phyloP scores from a whole-genome alignment of 1,140 invertebrate species.

The Phenacoccus solenopsis region DNA sequence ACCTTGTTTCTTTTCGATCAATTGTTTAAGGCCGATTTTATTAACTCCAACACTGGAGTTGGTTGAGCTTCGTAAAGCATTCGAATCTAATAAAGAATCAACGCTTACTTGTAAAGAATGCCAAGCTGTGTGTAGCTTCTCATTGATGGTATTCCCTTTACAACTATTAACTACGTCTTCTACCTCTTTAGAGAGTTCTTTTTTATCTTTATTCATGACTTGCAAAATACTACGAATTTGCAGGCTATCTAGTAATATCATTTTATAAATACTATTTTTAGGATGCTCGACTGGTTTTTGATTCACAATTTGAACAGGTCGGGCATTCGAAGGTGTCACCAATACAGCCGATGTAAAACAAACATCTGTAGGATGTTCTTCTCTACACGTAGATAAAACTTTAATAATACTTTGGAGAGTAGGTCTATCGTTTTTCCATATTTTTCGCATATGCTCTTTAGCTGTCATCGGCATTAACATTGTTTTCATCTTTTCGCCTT shows the following conservation, averaged over 20 bases:
- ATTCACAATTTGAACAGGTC: conserved; percentile 62
- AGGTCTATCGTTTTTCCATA: conserved; percentile 64
- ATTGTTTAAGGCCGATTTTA: conserved; percentile 49
- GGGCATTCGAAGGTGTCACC: conserved; percentile 72
- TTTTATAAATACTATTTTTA: conserved; percentile 60
- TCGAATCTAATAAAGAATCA: conserved; percentile 50
- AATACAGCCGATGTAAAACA: conserved; percentile 78
- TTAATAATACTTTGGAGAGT: conserved; percentile 59
- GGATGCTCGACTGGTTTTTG: conserved; percentile 66
- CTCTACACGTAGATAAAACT: conserved; percentile 43
- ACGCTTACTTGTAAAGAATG: conserved; percentile 53
- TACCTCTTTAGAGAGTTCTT: conserved; percentile 36
- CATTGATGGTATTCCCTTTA: conserved; percentile 45
- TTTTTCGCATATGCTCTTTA: conserved; percentile 52
- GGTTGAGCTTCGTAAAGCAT: conserved; percentile 32
- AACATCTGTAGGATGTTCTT: conserved; percentile 61
- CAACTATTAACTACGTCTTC: conserved; percentile 35
- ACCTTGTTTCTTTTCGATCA: conserved; percentile 98
- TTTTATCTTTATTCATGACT: conserved; percentile 40
- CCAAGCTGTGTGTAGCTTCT: conserved; percentile 63
- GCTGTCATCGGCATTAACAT: conserved; percentile 43
- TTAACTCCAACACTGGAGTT: conserved; percentile 6
- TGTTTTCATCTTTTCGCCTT: conserved; percentile 17
- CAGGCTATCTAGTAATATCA: conserved; percentile 48
- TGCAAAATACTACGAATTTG: conserved; percentile 50